These are phyloP conservation scores for Frieseomelitta varia DNA, from an alignment of 1,140 invertebrate genomes.

Conservation along the genomic window DNA sequence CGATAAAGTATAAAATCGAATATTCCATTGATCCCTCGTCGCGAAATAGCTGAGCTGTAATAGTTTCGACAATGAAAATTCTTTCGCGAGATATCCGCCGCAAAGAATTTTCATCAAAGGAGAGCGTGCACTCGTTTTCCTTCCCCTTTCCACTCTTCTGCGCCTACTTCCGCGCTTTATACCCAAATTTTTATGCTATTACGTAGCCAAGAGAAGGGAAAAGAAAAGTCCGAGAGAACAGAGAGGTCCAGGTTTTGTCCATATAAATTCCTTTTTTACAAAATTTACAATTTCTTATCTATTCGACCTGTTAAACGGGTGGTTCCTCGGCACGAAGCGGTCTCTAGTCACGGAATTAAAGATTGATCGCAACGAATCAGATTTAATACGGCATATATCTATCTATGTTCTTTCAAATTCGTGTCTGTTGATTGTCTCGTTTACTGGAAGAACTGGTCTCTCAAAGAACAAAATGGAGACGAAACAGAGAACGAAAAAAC, in stretches of 20 bases:
- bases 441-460: too few species aligned
- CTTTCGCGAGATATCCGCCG: not conserved
- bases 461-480: too few species aligned
- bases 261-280: too few species aligned
- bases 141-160: not conserved
- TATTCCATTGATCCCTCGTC: not conserved
- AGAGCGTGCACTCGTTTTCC: not conserved
- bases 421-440: too few species aligned
- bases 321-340: not conserved
- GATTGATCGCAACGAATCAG: not conserved
- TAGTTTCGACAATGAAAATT: conserved; percentile 4
- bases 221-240: not conserved
- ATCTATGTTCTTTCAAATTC: too few species aligned
- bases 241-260: not conserved
- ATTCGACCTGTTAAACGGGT: not conserved
- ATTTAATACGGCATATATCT: not conserved
- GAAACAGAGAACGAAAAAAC: too few species aligned
- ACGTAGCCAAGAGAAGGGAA: not conserved
- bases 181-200: not conserved
- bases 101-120: not conserved
- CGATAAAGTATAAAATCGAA: not conserved
- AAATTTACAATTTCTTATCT: not conserved
- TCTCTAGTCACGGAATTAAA: not conserved
- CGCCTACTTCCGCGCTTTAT: not conserved
- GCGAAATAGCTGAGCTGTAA: not conserved